Base-by-base conservation (phyloP, 2,797 vertebrate species). In the Schizopygopsis pylzovi region DNA sequence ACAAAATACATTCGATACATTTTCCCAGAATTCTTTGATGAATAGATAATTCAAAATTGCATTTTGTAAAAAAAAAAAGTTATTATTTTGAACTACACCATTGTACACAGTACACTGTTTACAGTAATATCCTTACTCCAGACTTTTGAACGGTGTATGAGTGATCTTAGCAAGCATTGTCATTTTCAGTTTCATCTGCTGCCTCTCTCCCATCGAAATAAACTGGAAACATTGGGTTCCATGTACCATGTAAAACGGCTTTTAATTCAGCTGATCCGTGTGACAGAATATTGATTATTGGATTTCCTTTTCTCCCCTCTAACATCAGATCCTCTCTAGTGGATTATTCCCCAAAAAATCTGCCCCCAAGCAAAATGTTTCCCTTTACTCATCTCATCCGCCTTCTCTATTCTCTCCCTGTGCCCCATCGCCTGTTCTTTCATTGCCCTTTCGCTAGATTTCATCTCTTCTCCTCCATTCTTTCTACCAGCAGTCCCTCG, bases 401-500 rank as follows among this genome's bases (percentile, higher is more conserved):
- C 83, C 78, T 6, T 6, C 59, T 68, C 84, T 86, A 59, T 72
- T 54, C 77, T 87, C 75, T 82, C 59, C 67, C 56, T 25, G 49
- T 65, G 84, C 85, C 54, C 80, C 89, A 67, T 65, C 13, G 41
- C 56, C 25, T 67, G 8, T 49, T 68, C 52, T 84, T 73, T 85
- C 86, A 88, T 86, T 90, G 85, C 81, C 86, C 82, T 81, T 91
- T 89, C 78, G 7, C 63, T 80, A 61, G 25, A 86, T 82, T 89
- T 88, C 87, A 61, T 79, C 75, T 86, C 41, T 85, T 63, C 85
- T 85, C 79, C 81, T 72, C 59, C 41, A 65, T 76, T 87, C 63
- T 47, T 49, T 33, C 39, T 54, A 45, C 54, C 20, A 39, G 43
- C 37, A 6, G 12, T 82, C 68, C 73, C 80, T 83, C 37, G n/a